Conservation (phyloP, 2,797 vertebrate genomes). For the Spinus pinus region DNA sequence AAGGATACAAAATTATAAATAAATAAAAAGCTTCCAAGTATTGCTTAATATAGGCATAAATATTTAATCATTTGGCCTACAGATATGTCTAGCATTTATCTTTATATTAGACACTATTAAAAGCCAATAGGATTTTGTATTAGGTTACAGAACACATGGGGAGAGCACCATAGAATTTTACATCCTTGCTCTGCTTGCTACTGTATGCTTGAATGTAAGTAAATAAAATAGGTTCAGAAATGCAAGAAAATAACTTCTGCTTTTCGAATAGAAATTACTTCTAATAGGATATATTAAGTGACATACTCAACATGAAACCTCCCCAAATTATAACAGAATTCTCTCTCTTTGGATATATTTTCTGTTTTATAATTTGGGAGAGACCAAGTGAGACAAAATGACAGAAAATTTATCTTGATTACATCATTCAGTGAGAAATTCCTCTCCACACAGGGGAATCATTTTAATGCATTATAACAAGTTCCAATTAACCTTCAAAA, state of each 20-base stretch:
- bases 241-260: background rate
- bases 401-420: background rate
- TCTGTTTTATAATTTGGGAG: background rate
- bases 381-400: background rate
- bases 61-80: constrained; percentile 17
- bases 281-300: background rate
- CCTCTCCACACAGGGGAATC: background rate
- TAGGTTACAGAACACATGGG: background rate
- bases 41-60: constrained; percentile 35
- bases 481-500: constrained; percentile 34
- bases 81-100: constrained; percentile 1
- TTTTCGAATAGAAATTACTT: background rate
- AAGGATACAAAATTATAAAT: constrained; percentile 36
- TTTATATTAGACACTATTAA: constrained; percentile 28
- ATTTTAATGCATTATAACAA: background rate
- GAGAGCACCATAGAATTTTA: background rate
- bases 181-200: background rate
- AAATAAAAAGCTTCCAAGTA: constrained; percentile 41
- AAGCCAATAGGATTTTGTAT: background rate
- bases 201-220: background rate
- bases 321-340: background rate
- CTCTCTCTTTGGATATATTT: background rate
- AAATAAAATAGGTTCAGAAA: background rate
- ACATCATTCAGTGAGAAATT: background rate
- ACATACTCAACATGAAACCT: background rate